phyloP scores from a whole-genome alignment of 1,140 invertebrate genomes.

The Drosophila kepulauana region DNA sequence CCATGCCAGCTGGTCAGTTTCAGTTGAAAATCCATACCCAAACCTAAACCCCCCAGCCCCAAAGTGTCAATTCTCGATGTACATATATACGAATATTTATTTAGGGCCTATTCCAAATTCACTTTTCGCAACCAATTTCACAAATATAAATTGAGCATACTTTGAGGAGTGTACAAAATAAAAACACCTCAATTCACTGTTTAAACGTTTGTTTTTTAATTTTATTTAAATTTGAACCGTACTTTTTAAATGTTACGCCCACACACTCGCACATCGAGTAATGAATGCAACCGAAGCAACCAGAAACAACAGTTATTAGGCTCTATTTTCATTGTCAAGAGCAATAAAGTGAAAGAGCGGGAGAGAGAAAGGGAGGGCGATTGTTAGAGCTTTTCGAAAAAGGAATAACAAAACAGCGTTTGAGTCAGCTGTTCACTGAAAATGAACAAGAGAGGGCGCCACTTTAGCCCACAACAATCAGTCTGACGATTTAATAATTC shows the following conservation, averaged over 20 bases:
- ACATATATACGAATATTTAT: neutral
- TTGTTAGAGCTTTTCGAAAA: conserved; percentile 1
- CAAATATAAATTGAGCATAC: neutral
- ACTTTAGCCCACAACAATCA: conserved; percentile 7
- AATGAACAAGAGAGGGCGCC: conserved; percentile 41
- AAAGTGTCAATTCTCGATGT: neutral
- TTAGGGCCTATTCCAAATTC: neutral
- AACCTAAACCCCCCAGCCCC: neutral
- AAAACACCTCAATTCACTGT: neutral
- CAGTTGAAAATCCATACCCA: conserved; percentile 1
- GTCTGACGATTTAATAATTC: conserved; percentile 21
- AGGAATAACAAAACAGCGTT: conserved; percentile 20
- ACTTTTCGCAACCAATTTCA: neutral
- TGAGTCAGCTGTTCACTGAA: conserved; percentile 37
- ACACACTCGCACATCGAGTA: neutral
- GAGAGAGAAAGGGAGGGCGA: conserved; percentile 7
- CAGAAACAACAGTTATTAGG: conserved; percentile 3
- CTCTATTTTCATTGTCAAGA: conserved; percentile 58
- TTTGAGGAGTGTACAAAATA: neutral
- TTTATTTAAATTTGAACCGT: conserved; percentile 27
- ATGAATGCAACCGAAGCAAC: neutral
- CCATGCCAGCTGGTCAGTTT: conserved; percentile 28
- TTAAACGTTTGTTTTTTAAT: neutral
- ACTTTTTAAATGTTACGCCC: conserved; percentile 29
- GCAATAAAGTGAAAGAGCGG: conserved; percentile 15